Percentiles rank a stretch among this genome's conserved stretches.
These are phyloP conservation scores for Watsonalla binaria DNA, from an alignment of 2,888 invertebrate genomes.

Conservation along the genomic window DNA sequence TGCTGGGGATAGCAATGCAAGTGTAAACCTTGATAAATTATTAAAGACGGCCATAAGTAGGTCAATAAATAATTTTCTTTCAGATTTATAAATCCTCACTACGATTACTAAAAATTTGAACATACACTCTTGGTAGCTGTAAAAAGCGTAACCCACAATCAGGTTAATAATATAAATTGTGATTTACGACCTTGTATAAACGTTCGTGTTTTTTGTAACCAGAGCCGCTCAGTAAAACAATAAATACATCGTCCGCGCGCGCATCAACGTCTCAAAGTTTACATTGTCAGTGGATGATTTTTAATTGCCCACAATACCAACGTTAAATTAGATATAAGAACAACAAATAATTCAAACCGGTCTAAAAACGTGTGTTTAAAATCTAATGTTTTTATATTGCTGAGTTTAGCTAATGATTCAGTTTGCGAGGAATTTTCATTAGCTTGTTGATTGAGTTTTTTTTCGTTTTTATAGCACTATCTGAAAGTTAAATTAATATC, in stretches of 20 bases:
- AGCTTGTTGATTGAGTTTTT: background rate
- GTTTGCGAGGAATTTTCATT: background rate
- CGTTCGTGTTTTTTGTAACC: background rate
- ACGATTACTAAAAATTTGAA: too few relatives aligned
- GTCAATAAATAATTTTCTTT: too few relatives aligned
- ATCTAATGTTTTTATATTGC: background rate
- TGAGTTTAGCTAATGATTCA: background rate
- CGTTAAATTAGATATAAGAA: conserved; percentile 19
- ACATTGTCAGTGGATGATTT: conserved; percentile 49
- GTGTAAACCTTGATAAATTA: too few relatives aligned
- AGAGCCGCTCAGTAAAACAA: conserved; percentile 23
- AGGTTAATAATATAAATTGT: conserved; percentile 2
- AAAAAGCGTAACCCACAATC: background rate
- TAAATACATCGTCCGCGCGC: conserved; percentile 26
- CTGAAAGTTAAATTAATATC: too few relatives aligned
- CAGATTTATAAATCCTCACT: too few relatives aligned
- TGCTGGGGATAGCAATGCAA: too few relatives aligned
- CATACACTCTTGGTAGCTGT: too few relatives aligned
- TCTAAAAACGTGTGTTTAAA: background rate
- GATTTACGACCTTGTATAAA: conserved; percentile 1
- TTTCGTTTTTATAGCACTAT: background rate
- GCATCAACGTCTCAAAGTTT: conserved; percentile 54
- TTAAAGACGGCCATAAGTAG: too few relatives aligned
- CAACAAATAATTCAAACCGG: background rate
- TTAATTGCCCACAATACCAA: conserved; percentile 49